Conservation (phyloP, 2,888 invertebrate species). For the Lycia hirtaria region DNA sequence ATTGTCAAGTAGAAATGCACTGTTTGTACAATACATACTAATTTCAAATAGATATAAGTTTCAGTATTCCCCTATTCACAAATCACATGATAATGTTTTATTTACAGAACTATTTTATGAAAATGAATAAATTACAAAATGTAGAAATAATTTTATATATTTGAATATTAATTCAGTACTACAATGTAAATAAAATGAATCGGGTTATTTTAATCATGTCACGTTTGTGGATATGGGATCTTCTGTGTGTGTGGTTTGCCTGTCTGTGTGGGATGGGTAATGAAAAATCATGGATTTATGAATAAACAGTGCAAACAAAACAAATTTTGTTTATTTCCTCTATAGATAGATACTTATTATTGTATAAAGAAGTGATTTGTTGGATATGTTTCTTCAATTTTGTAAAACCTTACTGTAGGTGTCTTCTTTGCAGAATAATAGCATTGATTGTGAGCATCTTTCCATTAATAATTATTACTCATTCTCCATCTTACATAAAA, state of each 20-base stretch:
- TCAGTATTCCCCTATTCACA: conserved; percentile 60
- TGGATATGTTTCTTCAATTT: too few species aligned
- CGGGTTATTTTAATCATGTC: conserved; percentile 53
- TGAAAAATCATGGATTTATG: conserved; percentile 57
- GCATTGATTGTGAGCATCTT: too few species aligned
- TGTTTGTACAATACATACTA: conserved; percentile 57
- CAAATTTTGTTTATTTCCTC: conserved; percentile 28
- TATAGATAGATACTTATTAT: not conserved
- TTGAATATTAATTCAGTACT: conserved; percentile 47
- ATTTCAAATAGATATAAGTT: conserved; percentile 33
- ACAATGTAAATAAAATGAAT: conserved; percentile 73
- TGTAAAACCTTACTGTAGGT: too few species aligned
- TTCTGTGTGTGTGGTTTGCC: conserved; percentile 40
- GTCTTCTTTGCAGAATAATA: too few species aligned
- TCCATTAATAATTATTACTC: too few species aligned
- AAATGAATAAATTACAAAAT: conserved; percentile 50
- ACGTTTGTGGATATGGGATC: conserved; percentile 67
- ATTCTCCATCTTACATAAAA: too few species aligned
- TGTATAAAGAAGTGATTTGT: too few species aligned
- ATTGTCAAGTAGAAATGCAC: conserved; percentile 59
- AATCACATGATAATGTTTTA: conserved; percentile 42
- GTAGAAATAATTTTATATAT: conserved; percentile 45
- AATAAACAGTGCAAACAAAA: conserved; percentile 71
- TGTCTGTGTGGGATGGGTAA: conserved; percentile 43
- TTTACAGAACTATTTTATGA: conserved; percentile 48